These are phyloP conservation scores for Cyclophora albipunctata DNA, from an alignment of 2,888 invertebrate genomes.

Conservation along the genomic window DNA sequence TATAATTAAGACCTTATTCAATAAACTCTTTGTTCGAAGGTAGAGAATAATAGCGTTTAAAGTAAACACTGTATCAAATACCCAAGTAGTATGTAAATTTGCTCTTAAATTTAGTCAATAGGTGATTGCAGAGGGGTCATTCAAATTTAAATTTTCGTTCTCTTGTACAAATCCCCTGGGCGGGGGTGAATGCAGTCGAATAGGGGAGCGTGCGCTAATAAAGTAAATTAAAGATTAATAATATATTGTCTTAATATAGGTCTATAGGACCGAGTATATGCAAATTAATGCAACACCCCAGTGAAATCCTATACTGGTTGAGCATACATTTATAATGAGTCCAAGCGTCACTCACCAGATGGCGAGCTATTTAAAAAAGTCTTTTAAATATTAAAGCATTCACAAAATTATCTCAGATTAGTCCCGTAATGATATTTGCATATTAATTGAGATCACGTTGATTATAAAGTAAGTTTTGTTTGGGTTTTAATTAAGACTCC, in stretches of 20 bases:
- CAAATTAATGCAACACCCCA: slow-evolving; percentile 38
- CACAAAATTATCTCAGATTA: too few relatives aligned
- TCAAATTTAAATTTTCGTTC: slow-evolving; percentile 73
- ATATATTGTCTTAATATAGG: slow-evolving; percentile 69
- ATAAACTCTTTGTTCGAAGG: slow-evolving; percentile 11
- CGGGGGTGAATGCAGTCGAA: slow-evolving; percentile 40
- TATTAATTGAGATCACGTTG: too few relatives aligned
- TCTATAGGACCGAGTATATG: slow-evolving; percentile 56
- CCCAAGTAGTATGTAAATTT: slow-evolving; percentile 25
- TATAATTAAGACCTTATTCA: too few relatives aligned
- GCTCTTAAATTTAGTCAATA: slow-evolving; percentile 43
- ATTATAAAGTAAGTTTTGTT: too few relatives aligned
- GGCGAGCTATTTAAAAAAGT: slow-evolving; percentile 2
- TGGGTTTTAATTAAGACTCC: too few relatives aligned
- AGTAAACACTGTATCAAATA: slow-evolving; percentile 19
- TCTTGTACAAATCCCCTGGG: slow-evolving; percentile 58
- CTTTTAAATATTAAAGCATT: slow-evolving; percentile 2
- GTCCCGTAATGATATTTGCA: too few relatives aligned
- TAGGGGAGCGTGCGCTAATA: slow-evolving; percentile 66
- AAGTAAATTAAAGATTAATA: slow-evolving; percentile 76
- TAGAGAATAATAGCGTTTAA: slow-evolving; percentile 6
- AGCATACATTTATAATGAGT: slow-evolving; percentile 37
- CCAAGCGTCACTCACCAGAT: slow-evolving; percentile 17
- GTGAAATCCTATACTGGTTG: slow-evolving; percentile 38
- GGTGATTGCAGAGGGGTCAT: slow-evolving; percentile 54